Evolutionary conservation across 2,797 vertebrate genomes (phyloP).

Genomic region (Oreonectes daqikongensis): DNA sequence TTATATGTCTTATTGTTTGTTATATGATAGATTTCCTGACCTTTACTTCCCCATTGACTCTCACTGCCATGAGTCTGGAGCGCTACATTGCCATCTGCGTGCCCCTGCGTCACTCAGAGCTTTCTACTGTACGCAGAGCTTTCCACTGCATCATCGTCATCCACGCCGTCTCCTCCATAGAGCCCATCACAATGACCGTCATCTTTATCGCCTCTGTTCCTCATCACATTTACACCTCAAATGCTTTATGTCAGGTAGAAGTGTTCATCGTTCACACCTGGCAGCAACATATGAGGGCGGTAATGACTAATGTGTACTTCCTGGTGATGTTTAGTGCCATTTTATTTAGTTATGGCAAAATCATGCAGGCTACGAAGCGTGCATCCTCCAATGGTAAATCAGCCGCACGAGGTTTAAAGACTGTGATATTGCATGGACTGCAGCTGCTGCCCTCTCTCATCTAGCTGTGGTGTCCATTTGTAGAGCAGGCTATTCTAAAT

Average conservation of each 20-base stretch:
- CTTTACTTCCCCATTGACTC: slow-evolving; percentile 58
- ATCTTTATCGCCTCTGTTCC: slow-evolving; percentile 9
- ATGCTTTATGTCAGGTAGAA: slow-evolving; percentile 22
- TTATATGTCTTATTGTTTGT: slow-evolving; percentile 3
- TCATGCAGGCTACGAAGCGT: slow-evolving; percentile 31
- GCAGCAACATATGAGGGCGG: slow-evolving; percentile 19
- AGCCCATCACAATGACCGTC: slow-evolving; percentile 2
- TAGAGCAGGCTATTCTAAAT: slow-evolving; percentile 37
- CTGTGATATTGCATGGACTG: slow-evolving; percentile 46
- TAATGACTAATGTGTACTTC: slow-evolving; percentile 31
- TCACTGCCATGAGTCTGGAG: slow-evolving; percentile 67
- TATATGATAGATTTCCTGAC: background rate
- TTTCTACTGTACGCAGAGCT: background rate
- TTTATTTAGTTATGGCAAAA: slow-evolving; percentile 51
- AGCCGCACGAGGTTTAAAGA: slow-evolving; percentile 27
- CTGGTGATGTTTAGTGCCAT: slow-evolving; percentile 18
- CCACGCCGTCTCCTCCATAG: slow-evolving; percentile 22
- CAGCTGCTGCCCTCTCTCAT: slow-evolving; percentile 48
- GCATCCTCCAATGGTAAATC: slow-evolving; percentile 43
- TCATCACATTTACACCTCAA: slow-evolving; percentile 9
- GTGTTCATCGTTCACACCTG: slow-evolving; percentile 14
- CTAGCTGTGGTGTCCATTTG: slow-evolving; percentile 35
- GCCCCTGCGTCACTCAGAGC: slow-evolving; percentile 6
- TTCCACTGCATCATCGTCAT: slow-evolving; percentile 35
- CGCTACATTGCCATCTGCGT: slow-evolving; percentile 62